Base-by-base conservation (phyloP, 2,797 vertebrate species). In the Rallus crepitans region DNA sequence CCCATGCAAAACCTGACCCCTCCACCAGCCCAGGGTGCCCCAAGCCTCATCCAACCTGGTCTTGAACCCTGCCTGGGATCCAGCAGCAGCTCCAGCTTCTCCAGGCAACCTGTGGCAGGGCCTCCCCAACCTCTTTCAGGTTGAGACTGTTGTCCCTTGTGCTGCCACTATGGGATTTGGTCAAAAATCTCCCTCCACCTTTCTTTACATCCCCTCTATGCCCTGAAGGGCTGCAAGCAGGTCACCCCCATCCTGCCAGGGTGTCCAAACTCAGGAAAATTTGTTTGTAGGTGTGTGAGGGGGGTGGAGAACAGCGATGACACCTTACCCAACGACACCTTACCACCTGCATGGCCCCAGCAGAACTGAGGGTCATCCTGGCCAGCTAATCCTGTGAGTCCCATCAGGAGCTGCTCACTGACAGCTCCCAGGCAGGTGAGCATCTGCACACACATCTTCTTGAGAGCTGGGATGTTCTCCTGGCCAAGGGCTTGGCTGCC, bases 1-100 rank as follows among this genome's bases (percentile, higher is more conserved):
- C 70, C 53, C 11, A 0, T 0, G 12, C 27, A 53, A 65, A 85
- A 63, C 31, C 50, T 7, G 3, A 35, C 35, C 45, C 0, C 0
- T 65, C 81, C 82, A 89, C 42, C 42, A 45, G 42, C 42, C 42
- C 42, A 45, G 42, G 42, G 42, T 45, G 42, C 42, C 42, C 42
- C 18, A 45, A 45, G 42, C 42, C n/a, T 35, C 0, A 0, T 65
- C 81, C 82, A 89, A 2, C 60, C 69, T 60, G 72, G 17, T 12
- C 57, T 76, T 23, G 82, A 57, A 2, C 61, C 27, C 23, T 27
- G 12, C 17, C 71, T 82, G 60, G 39, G 69, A 56, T 31, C 48
- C 24, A 50, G 78, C 28, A 53, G 53, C n/a, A 52, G 4, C 61
- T 35, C 11, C 52, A 59, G 2, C 35, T 27, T 52, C 57, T 75